A percentile compares a stretch with the other conserved stretches of the same genome.
phyloP scores from a whole-genome alignment of 2,113 vertebrate genomes.

The Hipposideros armiger region DNA sequence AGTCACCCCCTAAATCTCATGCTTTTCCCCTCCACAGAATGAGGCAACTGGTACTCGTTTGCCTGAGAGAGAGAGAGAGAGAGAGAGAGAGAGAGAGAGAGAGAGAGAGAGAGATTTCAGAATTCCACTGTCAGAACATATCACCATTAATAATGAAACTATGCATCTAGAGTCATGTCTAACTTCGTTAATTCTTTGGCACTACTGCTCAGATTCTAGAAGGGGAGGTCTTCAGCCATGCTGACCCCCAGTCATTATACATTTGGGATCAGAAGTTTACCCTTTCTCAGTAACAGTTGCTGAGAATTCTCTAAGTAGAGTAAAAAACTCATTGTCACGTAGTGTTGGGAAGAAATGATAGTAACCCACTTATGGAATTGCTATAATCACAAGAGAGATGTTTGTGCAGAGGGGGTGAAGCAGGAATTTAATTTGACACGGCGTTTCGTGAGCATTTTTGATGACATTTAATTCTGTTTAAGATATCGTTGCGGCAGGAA shows the following conservation, averaged over 20 bases:
- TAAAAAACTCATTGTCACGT: not conserved
- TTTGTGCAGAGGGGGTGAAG: not conserved
- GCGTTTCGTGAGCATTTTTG: not conserved
- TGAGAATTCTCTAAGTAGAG: not conserved
- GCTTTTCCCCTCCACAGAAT: not conserved
- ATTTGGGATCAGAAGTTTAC: not conserved
- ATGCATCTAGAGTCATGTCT: not conserved
- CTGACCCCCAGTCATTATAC: not conserved
- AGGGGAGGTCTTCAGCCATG: not conserved
- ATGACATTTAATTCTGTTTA: not conserved
- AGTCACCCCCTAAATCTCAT: not conserved
- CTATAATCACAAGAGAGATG: not conserved
- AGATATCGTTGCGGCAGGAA: not conserved
- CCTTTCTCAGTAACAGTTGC: not conserved
- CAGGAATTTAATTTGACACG: not conserved
- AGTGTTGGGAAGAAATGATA: not conserved
- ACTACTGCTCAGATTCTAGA: not conserved
- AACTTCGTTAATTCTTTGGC: not conserved
- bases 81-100: rapidly evolving
- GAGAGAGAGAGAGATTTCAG: not conserved
- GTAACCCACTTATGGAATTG: not conserved
- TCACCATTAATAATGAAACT: not conserved
- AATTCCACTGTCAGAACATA: constrained; percentile 35
- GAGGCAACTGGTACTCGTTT: not conserved
- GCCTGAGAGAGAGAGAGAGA: not conserved